Evolutionary conservation across 2,888 invertebrate genomes (phyloP).

Genomic region (Girardia tigrina): DNA sequence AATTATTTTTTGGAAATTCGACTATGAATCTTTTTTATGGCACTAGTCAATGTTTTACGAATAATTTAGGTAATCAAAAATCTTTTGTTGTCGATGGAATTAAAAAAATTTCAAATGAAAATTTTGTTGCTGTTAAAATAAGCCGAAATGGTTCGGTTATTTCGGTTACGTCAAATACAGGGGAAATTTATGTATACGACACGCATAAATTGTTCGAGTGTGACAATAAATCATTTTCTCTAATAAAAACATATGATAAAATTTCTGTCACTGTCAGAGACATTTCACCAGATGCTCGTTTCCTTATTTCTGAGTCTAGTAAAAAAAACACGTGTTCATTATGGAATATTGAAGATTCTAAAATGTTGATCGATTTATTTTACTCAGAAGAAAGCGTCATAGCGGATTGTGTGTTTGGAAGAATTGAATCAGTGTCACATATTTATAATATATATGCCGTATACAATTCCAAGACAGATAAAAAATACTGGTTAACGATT

Average conservation of each 20-base stretch:
- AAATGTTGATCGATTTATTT: background rate
- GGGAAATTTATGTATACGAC: background rate
- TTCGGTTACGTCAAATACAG: background rate
- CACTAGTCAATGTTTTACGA: too few species aligned
- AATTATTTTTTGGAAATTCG: too few species aligned
- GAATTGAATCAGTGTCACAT: slow-evolving; percentile 10
- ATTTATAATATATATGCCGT: slow-evolving; percentile 7
- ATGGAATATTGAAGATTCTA: slow-evolving; percentile 2
- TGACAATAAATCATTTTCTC: background rate
- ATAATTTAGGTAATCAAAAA: background rate
- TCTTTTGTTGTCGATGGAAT: background rate
- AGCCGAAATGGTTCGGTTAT: background rate
- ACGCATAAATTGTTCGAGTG: background rate
- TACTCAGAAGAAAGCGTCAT: background rate
- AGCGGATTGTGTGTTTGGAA: background rate
- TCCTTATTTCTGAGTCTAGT: background rate
- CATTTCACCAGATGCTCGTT: background rate
- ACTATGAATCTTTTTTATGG: too few species aligned
- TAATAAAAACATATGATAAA: background rate
- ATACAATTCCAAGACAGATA: background rate
- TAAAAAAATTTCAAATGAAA: background rate
- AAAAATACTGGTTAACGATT: background rate
- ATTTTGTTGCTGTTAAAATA: background rate
- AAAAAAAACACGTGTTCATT: background rate
- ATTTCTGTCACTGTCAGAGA: background rate